Evolutionary conservation across 2,888 invertebrate species (phyloP).

Genomic region (Stenoptilia bipunctidactyla): DNA sequence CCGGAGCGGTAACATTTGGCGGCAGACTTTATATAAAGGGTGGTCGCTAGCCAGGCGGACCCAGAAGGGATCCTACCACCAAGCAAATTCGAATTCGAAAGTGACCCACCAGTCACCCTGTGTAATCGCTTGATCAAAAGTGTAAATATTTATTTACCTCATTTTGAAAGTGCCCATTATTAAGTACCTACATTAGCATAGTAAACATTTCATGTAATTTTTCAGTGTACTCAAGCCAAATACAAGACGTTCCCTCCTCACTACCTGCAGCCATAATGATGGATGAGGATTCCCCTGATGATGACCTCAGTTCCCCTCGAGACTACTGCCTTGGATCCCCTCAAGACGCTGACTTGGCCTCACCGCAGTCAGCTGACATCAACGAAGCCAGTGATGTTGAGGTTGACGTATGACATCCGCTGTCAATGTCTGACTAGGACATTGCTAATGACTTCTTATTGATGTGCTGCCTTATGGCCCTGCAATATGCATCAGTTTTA

Average conservation of each 20-base stretch:
- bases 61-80: no score
- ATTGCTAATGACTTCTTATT: conserved; percentile 12
- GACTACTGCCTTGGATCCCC: conserved; percentile 36
- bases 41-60: no score
- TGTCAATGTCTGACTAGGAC: conserved; percentile 36
- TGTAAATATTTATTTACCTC: no score
- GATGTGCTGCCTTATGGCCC: background rate
- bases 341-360: conserved; percentile 22
- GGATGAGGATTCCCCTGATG: conserved; percentile 58
- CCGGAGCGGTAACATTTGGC: no score
- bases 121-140: no score
- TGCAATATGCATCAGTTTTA: background rate
- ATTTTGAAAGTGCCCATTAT: no score
- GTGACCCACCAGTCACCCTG: no score
- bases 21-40: no score
- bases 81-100: no score
- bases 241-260: conserved; percentile 57
- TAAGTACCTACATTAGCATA: no score
- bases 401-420: conserved; percentile 58
- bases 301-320: conserved; percentile 46
- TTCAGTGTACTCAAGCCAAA: conserved; percentile 56
- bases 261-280: conserved; percentile 67
- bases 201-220: conserved; percentile 20
- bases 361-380: conserved; percentile 39
- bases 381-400: conserved; percentile 44